Conservation (phyloP, 2,797 vertebrate genomes). For the Bucorvus abyssinicus region DNA sequence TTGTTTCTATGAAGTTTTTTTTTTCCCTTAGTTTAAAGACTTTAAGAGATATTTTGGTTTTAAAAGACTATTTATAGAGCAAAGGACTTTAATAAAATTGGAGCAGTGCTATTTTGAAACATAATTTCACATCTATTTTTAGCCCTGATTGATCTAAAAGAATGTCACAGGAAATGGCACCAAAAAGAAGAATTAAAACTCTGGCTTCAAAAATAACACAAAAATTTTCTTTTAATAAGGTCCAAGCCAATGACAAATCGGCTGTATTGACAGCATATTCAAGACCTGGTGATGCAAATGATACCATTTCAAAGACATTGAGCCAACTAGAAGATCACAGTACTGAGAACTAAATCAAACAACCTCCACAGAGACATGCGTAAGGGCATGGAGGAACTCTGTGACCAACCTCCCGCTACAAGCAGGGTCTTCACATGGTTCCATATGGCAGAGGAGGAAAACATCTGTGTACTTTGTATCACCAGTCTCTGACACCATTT, state of each 20-base stretch:
- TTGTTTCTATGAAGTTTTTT: background rate
- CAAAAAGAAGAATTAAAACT: background rate
- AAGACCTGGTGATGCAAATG: background rate
- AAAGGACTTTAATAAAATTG: background rate
- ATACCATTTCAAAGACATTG: background rate
- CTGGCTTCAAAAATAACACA: background rate
- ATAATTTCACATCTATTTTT: conserved; percentile 23
- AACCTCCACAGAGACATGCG: background rate
- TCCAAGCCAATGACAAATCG: background rate
- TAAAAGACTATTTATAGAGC: conserved; percentile 9
- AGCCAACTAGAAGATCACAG: background rate
- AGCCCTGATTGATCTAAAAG: background rate
- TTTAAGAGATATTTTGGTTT: background rate
- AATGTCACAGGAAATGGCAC: background rate
- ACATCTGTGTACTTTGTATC: background rate
- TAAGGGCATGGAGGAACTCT: background rate
- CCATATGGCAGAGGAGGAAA: background rate
- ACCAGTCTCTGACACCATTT: background rate
- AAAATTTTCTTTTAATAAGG: background rate
- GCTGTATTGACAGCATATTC: background rate
- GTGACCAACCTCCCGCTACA: background rate
- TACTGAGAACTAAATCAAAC: background rate
- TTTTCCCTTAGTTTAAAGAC: background rate
- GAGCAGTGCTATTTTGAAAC: background rate
- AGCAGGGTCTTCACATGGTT: background rate